A percentile compares a stretch with the other conserved stretches of the same genome.
Evolutionary conservation across 2,113 vertebrate species (phyloP).

Genomic region (Rhabdornis inornatus): DNA sequence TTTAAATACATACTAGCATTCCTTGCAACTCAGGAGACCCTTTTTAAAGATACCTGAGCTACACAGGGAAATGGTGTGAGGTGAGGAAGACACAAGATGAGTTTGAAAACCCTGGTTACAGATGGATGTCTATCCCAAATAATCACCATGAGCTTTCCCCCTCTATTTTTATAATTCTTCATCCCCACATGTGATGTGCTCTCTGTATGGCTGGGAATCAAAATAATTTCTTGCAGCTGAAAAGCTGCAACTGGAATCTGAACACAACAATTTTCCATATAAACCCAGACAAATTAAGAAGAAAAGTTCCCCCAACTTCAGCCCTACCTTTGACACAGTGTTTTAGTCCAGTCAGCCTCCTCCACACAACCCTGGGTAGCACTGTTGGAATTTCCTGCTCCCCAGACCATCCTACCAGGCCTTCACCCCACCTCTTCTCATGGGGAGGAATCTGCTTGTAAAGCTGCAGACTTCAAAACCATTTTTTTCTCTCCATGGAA

Average conservation of each 20-base stretch:
- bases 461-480: neutral
- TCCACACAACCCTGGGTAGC: neutral
- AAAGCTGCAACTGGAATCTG: neutral
- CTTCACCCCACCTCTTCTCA: neutral
- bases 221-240: neutral
- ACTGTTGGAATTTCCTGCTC: neutral
- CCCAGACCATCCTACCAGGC: neutral
- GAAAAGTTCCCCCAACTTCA: neutral
- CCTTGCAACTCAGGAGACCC: neutral
- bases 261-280: neutral
- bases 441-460: neutral
- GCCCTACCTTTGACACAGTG: fast-evolving
- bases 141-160: neutral
- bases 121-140: neutral
- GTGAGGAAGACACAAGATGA: neutral
- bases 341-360: neutral
- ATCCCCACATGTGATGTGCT: neutral
- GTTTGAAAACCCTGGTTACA: neutral
- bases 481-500: neutral
- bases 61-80: fast-evolving
- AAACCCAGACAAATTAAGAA: neutral
- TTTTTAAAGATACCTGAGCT: neutral
- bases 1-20: neutral
- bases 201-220: neutral
- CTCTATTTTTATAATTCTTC: neutral